These are phyloP conservation scores for Tachycineta bicolor DNA, from an alignment of 2,113 vertebrate species.

Conservation along the genomic window DNA sequence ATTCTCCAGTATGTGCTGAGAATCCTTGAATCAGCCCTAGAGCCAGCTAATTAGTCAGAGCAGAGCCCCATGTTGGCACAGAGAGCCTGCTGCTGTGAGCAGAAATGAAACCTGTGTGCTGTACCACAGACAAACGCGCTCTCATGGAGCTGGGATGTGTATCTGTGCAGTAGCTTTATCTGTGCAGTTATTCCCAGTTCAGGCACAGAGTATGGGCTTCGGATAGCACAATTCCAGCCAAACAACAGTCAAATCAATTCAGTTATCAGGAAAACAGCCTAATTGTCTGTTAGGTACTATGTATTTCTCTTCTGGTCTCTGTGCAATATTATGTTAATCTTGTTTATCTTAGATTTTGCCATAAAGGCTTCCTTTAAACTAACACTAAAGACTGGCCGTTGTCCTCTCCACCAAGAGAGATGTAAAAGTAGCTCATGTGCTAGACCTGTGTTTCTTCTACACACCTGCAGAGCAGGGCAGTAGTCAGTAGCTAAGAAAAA, in stretches of 20 bases:
- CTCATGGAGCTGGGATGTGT: rapidly evolving
- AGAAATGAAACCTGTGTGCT: background rate
- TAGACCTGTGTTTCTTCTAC: constrained; percentile 54
- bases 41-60: background rate
- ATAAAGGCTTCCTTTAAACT: background rate
- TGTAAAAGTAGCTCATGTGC: background rate
- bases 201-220: background rate
- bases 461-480: constrained; percentile 66
- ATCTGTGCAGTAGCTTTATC: background rate
- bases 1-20: background rate
- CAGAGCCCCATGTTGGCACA: background rate
- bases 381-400: background rate
- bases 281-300: background rate
- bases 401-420: background rate
- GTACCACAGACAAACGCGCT: background rate
- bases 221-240: background rate
- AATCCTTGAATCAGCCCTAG: background rate
- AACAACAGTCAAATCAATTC: background rate
- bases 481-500: constrained; percentile 65
- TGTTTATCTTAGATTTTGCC: background rate
- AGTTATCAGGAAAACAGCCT: background rate
- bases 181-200: background rate
- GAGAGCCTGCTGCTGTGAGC: background rate
- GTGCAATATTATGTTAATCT: background rate
- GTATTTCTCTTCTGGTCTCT: background rate